These are phyloP conservation scores for Acestrorhynchus altus DNA, from an alignment of 2,797 vertebrate genomes.

Conservation along the genomic window DNA sequence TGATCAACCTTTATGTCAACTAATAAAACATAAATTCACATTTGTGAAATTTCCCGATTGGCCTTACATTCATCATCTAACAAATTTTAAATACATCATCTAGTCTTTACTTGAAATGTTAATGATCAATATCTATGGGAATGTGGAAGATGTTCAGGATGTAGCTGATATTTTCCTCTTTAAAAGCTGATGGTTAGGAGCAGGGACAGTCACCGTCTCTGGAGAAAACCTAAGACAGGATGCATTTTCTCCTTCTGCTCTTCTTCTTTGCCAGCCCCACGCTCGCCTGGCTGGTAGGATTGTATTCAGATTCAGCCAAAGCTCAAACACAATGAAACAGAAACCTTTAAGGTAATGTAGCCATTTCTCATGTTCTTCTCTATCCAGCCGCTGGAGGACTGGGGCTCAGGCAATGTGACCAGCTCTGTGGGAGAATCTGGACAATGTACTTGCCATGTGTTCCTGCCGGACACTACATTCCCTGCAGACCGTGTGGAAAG, in stretches of 20 bases:
- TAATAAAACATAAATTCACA: conserved; percentile 17
- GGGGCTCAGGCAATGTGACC: conserved; percentile 77
- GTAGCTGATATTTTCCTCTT: conserved; percentile 60
- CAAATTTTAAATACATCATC: neutral
- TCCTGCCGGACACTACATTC: conserved; percentile 82
- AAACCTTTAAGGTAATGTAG: no score
- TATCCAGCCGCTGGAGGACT: conserved; percentile 66
- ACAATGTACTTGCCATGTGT: conserved; percentile 82
- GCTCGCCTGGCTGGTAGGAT: conserved; percentile 70
- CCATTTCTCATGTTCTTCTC: neutral
- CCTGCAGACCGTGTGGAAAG: conserved; percentile 80
- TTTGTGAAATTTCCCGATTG: no score
- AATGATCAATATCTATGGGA: conserved; percentile 55
- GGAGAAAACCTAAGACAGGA: conserved; percentile 46
- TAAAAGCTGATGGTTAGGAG: conserved; percentile 59
- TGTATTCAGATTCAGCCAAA: neutral
- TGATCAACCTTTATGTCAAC: neutral
- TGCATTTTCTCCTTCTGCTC: conserved; percentile 63
- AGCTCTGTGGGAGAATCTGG: conserved; percentile 76
- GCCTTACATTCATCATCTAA: neutral
- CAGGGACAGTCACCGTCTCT: conserved; percentile 18
- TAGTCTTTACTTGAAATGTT: neutral
- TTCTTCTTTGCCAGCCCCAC: conserved; percentile 56
- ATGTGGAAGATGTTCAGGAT: conserved; percentile 54
- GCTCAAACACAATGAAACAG: no score